A percentile compares a stretch with the other conserved stretches of the same genome.
Conservation (phyloP, 2,113 vertebrate species). For the Geococcyx californianus region DNA sequence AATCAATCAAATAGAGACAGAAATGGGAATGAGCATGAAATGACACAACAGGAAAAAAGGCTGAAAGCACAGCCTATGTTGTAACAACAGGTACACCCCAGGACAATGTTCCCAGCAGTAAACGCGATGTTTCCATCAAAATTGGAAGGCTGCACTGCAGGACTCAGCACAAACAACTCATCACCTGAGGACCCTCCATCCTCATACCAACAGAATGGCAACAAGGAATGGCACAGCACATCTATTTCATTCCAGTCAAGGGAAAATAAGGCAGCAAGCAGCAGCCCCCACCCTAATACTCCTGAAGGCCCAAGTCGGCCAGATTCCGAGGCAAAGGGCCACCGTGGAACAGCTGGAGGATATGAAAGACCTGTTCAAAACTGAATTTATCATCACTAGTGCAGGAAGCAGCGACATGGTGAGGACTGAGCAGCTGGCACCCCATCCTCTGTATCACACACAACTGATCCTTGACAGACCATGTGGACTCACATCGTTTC, state of each 20-base stretch:
- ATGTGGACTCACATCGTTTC: too few relatives aligned
- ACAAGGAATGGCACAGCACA: background rate
- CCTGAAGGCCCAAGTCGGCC: background rate
- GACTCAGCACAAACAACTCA: background rate
- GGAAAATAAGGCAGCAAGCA: background rate
- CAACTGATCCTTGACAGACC: too few relatives aligned
- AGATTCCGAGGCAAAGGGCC: background rate
- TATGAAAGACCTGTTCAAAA: background rate
- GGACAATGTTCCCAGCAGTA: background rate
- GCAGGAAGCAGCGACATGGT: background rate
- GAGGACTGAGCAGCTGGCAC: background rate
- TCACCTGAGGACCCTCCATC: background rate
- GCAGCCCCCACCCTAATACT: background rate
- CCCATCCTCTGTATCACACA: background rate
- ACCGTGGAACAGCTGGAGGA: background rate
- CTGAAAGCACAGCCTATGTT: background rate
- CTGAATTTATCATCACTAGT: rapidly evolving
- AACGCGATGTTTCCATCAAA: rapidly evolving
- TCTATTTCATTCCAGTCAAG: background rate
- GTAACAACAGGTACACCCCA: rapidly evolving
- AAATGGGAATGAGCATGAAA: background rate
- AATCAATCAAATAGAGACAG: background rate
- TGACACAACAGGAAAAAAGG: background rate
- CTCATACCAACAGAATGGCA: background rate
- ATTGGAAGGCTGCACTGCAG: background rate